Conservation (phyloP, 2,888 invertebrate species). For the Hanleya hanleyi region DNA sequence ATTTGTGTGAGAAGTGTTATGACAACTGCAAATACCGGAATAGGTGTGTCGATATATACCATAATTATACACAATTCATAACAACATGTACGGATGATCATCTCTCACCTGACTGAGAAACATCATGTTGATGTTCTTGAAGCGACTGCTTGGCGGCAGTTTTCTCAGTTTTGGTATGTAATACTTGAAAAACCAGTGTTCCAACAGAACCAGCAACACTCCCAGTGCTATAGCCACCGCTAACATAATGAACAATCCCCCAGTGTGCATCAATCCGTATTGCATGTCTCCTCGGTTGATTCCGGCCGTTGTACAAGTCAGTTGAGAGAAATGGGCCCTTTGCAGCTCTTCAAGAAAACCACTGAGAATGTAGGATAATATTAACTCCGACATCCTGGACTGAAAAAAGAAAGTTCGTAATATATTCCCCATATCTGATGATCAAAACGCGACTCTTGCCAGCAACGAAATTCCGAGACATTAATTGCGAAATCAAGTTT, state of each 20-base stretch:
- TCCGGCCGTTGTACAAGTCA: conserved; percentile 77
- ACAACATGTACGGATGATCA: too few relatives aligned
- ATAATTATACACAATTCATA: too few relatives aligned
- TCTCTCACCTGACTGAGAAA: conserved; percentile 90
- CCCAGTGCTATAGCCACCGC: conserved; percentile 60
- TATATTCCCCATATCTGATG: too few relatives aligned
- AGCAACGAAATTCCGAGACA: too few relatives aligned
- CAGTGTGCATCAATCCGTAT: conserved; percentile 58
- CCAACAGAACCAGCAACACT: conserved; percentile 84
- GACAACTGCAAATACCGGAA: too few relatives aligned
- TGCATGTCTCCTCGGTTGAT: conserved; percentile 34
- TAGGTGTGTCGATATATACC: too few relatives aligned
- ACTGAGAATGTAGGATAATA: conserved; percentile 79
- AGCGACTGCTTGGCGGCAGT: conserved; percentile 88
- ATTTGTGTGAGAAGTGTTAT: too few relatives aligned
- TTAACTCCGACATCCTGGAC: conserved; percentile 89
- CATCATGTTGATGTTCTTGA: conserved; percentile 93
- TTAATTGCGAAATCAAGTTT: too few relatives aligned
- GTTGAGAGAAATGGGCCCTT: conserved; percentile 55
- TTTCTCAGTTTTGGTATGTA: conserved; percentile 88
- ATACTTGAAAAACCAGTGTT: conserved; percentile 92
- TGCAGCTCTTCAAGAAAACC: conserved; percentile 63
- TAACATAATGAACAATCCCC: conserved; percentile 62
- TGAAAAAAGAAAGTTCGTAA: too few relatives aligned
- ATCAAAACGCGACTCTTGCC: too few relatives aligned